Evolutionary conservation across 2,888 invertebrate species (phyloP), one percentile per base, ranked within the genome.

Genomic region (Oeneis ivallda): DNA sequence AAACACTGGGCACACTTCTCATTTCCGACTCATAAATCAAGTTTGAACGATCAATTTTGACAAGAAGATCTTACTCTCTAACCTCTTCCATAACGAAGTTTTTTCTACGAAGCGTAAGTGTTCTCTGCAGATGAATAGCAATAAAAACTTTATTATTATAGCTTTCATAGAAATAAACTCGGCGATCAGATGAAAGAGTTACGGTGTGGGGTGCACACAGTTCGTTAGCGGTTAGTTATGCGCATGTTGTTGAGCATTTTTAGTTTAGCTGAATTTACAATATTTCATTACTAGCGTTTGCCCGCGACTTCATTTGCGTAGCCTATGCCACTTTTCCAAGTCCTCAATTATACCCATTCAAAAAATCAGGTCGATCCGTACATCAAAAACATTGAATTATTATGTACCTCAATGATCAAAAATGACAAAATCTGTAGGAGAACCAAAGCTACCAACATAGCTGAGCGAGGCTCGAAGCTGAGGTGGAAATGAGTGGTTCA

Each of bases 81-180:
- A 84, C 84, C 83, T 85, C 83, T 79, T 62, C 77, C 80, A 79
- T 67, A 64, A 70, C 50, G 66, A 70, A 63, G 59, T 69, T 68
- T 56, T 64, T 65, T 65, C 57, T 75, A 75, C 75, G 71, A 75
- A 74, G 71, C 76, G 72, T 84, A 86, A 87, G 87, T 87, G 87
- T 88, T 85, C 81, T 83, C 81, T 78, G 78, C 79, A 76, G 80
- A 86, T 83, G 86, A 86, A 86, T 81, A 82, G 86, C 79, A 84
- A 87, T 90, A 90, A 90, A 90, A 90, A 83, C 77, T 89, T 89
- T 89, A 89, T 87, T 88, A 87, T 86, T 85, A 88, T 87, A 79
- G 84, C 86, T 79, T 85, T 85, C 86, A 83, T 85, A 84, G 83
- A 86, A 85, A 88, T 88, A 88, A 89, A 88, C 79, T 83, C 83